These are phyloP conservation scores for Equus przewalskii DNA, from an alignment of 2,113 vertebrate genomes.

Conservation along the genomic window DNA sequence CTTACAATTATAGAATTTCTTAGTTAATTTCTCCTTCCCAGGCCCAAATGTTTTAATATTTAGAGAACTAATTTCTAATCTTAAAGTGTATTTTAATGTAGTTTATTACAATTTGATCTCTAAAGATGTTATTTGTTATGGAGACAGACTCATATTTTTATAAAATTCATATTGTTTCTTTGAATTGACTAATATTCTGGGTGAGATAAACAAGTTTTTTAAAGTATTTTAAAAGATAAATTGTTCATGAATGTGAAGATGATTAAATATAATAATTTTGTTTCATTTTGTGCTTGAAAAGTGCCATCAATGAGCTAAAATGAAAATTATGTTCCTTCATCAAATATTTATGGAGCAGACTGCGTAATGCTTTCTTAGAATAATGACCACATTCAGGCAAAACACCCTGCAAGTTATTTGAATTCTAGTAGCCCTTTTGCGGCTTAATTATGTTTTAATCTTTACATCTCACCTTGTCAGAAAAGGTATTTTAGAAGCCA, in stretches of 20 bases:
- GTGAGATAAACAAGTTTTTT: not conserved
- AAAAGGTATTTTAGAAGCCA: slow-evolving; percentile 48
- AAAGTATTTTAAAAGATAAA: not conserved
- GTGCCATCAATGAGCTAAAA: not conserved
- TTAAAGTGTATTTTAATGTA: slow-evolving; percentile 50
- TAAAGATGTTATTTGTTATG: slow-evolving; percentile 26
- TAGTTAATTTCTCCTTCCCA: slow-evolving; percentile 75
- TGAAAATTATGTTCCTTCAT: slow-evolving; percentile 33
- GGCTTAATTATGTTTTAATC: slow-evolving; percentile 51
- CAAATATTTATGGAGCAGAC: slow-evolving; percentile 2
- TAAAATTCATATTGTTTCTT: slow-evolving; percentile 12
- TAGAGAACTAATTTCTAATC: slow-evolving; percentile 68
- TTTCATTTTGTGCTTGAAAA: slow-evolving; percentile 32
- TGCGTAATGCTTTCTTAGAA: slow-evolving; percentile 12
- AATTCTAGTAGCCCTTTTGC: slow-evolving; percentile 1
- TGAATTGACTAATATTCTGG: slow-evolving; percentile 41
- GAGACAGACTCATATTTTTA: slow-evolving; percentile 3
- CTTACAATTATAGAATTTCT: slow-evolving; percentile 82
- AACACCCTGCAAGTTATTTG: not conserved
- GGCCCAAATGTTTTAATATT: slow-evolving; percentile 64
- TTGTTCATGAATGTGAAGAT: slow-evolving; percentile 21
- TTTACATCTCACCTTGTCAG: slow-evolving; percentile 36
- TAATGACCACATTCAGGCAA: slow-evolving; percentile 2
- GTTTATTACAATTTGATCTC: slow-evolving; percentile 54
- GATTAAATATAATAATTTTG: not conserved